Evolutionary conservation across 2,797 vertebrate species (phyloP).

Genomic region (Tarsius wallacei): DNA sequence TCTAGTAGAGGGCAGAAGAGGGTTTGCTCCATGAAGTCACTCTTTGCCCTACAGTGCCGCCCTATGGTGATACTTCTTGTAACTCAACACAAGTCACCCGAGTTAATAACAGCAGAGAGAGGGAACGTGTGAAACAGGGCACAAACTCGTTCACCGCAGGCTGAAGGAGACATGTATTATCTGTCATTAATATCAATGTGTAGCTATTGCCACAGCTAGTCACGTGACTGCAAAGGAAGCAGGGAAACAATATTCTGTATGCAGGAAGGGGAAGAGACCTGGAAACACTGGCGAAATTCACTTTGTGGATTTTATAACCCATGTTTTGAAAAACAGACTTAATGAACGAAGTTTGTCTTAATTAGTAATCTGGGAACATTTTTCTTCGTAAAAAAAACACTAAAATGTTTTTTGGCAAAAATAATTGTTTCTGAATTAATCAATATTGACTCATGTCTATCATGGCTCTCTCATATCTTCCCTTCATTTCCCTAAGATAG

Average conservation of each 20-base stretch:
- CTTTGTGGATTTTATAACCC: not conserved
- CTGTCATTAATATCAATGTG: not conserved
- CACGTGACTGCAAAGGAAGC: not conserved
- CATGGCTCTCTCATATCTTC: not conserved
- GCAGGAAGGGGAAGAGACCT: too few relatives aligned
- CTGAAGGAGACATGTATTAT: rapidly evolving
- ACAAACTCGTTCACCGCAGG: not conserved
- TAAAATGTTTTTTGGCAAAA: not conserved
- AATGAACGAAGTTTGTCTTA: not conserved
- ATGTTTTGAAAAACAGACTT: slow-evolving; percentile 20
- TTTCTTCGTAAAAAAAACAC: not conserved
- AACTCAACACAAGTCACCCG: not conserved
- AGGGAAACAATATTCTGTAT: not conserved
- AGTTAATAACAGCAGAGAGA: not conserved
- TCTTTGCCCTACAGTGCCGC: too few relatives aligned
- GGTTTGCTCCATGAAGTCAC: not conserved
- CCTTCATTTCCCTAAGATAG: not conserved
- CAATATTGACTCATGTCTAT: not conserved
- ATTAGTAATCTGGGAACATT: not conserved
- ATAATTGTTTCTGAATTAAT: not conserved
- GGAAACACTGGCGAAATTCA: too few relatives aligned
- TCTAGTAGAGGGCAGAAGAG: not conserved
- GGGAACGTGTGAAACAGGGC: not conserved
- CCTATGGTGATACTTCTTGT: not conserved
- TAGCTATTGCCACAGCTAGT: not conserved